These are phyloP conservation scores for Carettochelys insculpta DNA, from an alignment of 2,113 vertebrate species.

Conservation along the genomic window DNA sequence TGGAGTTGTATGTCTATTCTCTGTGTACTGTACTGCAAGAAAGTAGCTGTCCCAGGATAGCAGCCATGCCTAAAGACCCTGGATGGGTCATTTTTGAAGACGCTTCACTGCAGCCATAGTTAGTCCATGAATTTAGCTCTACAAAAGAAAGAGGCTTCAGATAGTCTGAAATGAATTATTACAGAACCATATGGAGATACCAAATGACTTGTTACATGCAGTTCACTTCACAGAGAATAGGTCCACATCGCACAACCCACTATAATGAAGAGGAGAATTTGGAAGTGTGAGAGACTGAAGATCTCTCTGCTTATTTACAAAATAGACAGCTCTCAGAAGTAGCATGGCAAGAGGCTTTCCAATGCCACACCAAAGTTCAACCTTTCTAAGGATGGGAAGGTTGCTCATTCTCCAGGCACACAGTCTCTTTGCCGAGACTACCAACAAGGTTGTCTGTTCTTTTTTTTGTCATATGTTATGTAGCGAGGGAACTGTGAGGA, in stretches of 20 bases:
- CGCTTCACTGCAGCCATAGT: not conserved
- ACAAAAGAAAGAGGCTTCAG: not conserved
- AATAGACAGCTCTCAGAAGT: not conserved
- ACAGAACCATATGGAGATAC: not conserved
- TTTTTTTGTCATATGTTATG: not conserved
- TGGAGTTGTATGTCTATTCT: no score
- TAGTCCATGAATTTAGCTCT: not conserved
- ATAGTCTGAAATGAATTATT: not conserved
- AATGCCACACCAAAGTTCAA: not conserved
- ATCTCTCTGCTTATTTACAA: not conserved
- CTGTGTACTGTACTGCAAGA: no score
- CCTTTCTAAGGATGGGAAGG: rapidly evolving
- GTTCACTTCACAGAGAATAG: not conserved
- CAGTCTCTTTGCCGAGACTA: not conserved
- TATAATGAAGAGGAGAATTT: slow-evolving; percentile 1
- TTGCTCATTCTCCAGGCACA: not conserved
- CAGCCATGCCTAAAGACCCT: not conserved
- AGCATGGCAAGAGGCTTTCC: not conserved
- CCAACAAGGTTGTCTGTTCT: not conserved
- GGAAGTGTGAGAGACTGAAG: not conserved
- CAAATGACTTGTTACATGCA: not conserved
- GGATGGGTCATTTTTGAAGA: not conserved
- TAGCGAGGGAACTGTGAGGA: not conserved
- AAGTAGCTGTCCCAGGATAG: not conserved
- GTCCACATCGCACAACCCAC: not conserved